Percentiles rank a stretch among this genome's conserved stretches.
Conservation (phyloP, 2,888 invertebrate species). For the Apomyelois bistriatella region DNA sequence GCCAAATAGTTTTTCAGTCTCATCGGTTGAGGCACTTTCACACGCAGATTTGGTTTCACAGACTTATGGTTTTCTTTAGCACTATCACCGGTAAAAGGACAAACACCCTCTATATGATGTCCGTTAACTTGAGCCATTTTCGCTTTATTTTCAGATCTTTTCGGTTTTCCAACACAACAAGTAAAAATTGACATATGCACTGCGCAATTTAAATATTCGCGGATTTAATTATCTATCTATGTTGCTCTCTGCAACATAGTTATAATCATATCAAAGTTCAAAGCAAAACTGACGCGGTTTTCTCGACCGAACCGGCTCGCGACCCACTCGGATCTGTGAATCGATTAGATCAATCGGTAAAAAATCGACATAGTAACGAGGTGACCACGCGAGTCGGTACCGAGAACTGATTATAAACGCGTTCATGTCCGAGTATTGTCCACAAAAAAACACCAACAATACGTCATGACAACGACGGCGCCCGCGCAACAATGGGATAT, state of each 20-base stretch:
- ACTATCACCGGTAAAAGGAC: constrained; percentile 58
- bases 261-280: constrained; percentile 53
- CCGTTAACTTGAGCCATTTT: constrained; percentile 52
- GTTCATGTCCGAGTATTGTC: constrained; percentile 7
- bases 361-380: constrained; percentile 13
- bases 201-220: constrained; percentile 25
- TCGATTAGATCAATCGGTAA: constrained; percentile 15
- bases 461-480: constrained; percentile 14
- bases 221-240: constrained; percentile 11
- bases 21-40: constrained; percentile 64
- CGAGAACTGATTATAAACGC: constrained; percentile 13
- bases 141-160: constrained; percentile 26
- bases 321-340: constrained; percentile 9
- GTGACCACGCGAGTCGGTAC: constrained; percentile 12
- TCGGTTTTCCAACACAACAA: constrained; percentile 35
- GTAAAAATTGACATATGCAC: constrained; percentile 40
- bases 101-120: constrained; percentile 33
- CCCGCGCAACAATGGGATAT: constrained; percentile 9
- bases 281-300: constrained; percentile 46
- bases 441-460: constrained; percentile 23
- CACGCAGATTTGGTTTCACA: constrained; percentile 51
- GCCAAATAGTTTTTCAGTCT: constrained; percentile 53
- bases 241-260: constrained; percentile 38
- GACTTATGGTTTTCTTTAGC: constrained; percentile 39
- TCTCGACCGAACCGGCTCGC: constrained; percentile 41